Conservation (phyloP, 2,888 invertebrate species). For the Pharmacophagus antenor region DNA sequence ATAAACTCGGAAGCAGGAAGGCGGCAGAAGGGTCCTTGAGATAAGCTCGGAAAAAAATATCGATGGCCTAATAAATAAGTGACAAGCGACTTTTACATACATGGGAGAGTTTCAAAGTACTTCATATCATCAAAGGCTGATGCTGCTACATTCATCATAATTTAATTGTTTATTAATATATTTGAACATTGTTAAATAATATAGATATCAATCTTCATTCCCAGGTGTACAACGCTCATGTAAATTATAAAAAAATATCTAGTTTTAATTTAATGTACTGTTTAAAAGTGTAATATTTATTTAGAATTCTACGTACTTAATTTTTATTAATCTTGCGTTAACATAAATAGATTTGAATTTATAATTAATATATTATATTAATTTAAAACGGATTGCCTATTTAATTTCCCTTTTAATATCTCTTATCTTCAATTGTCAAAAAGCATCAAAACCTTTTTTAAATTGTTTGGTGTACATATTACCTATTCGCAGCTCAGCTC, state of each 20-base stretch:
- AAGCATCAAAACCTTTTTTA: not conserved
- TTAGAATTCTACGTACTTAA: too few relatives aligned
- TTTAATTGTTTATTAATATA: not conserved
- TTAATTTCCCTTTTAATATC: not conserved
- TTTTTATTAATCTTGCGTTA: too few relatives aligned
- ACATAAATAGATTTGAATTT: too few relatives aligned
- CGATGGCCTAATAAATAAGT: constrained; percentile 35
- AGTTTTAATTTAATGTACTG: too few relatives aligned
- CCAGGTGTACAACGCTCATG: too few relatives aligned
- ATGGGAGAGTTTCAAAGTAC: constrained; percentile 23
- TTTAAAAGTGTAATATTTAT: too few relatives aligned
- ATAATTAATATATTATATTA: too few relatives aligned
- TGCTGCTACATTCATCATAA: not conserved
- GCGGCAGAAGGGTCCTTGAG: constrained; percentile 40
- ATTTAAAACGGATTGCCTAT: not conserved
- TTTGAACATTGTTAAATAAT: too few relatives aligned
- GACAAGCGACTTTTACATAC: constrained; percentile 34
- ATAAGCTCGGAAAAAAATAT: constrained; percentile 41
- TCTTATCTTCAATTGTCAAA: not conserved
- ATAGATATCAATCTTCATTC: too few relatives aligned
- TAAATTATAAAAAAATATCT: too few relatives aligned
- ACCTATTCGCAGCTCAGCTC: constrained; percentile 22
- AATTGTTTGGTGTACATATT: not conserved
- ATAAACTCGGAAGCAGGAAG: constrained; percentile 41
- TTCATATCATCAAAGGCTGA: not conserved